Base-by-base conservation (phyloP, 1,140 invertebrate species). In the Pentalonia nigronervosa region DNA sequence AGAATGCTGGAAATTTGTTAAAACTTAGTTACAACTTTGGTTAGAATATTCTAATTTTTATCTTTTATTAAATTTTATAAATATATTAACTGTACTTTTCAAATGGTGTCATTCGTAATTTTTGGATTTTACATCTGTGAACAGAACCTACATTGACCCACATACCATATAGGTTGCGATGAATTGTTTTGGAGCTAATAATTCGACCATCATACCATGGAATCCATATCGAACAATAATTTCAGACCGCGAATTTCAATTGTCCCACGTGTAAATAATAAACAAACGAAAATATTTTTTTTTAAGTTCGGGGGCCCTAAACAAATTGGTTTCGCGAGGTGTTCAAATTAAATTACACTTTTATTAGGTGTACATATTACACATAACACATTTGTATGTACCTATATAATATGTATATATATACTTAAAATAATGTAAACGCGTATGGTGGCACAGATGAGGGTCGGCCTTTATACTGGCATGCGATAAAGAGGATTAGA, bases 401-500 rank as follows among this genome's bases (percentile, higher is more conserved):
- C 34, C 36, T 41, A 84, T 36, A 34, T 83, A 67, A 14, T 14
- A 67, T 83, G 36, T 36, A 14, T 41, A 36, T 4, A 20, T 23
- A 84, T 41, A 84, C 34, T 84, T 84, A 84, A 45, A 25, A 84
- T 7, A 41, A 7, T 25, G 83, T 84, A 41, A 84, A 25, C 36
- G 83, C 7, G 8, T 83, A 36, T 83, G 81, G 60, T 76, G 60
- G 83, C 83, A 41, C 83, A 41, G 8, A 84, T 41, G 83, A 41
- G 83, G 83, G 83, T 84, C 23, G 83, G 17, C 21, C 41, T 84
- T 11, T 84, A 45, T 41, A 41, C 83, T 41, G 36, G 36, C 8
- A 84, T 25, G 83, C 83, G 41, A 84, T 84, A 84, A 84, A 84
- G 83, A 84, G 83, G 83, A 84, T 84, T 84, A 76, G 60, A 84